phyloP scores from a whole-genome alignment of 2,888 invertebrate genomes.

The Diarsia dahlii region DNA sequence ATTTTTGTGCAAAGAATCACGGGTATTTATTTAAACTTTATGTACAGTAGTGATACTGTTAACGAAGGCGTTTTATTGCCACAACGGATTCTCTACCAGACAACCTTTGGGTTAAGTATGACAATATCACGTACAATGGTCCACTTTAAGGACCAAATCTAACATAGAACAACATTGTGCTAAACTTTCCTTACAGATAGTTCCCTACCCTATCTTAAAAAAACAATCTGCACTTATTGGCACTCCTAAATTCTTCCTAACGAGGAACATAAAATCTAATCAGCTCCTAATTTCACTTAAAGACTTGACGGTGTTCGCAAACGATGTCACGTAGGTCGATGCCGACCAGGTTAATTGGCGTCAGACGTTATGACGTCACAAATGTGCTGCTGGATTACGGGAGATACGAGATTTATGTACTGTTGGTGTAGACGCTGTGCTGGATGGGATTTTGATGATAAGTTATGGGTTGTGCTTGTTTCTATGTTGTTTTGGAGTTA shows the following conservation, averaged over 20 bases:
- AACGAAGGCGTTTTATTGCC: too few species aligned
- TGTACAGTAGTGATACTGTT: too few species aligned
- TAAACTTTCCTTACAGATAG: background rate
- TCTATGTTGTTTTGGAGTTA: background rate
- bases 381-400: constrained; percentile 43
- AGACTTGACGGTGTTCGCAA: constrained; percentile 51
- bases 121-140: too few species aligned
- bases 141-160: too few species aligned
- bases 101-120: background rate
- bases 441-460: constrained; percentile 31
- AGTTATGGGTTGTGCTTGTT: constrained; percentile 31
- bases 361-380: constrained; percentile 53
- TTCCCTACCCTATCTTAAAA: background rate
- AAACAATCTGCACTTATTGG: background rate
- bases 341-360: constrained; percentile 50
- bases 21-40: too few species aligned
- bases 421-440: constrained; percentile 18
- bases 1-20: background rate
- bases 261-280: constrained; percentile 48
- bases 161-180: background rate
- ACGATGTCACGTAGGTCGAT: constrained; percentile 33
- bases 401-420: constrained; percentile 40
- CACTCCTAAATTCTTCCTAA: constrained; percentile 24
- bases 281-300: constrained; percentile 48
- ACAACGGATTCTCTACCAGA: background rate